Percentiles rank a stretch among this genome's conserved stretches.
Evolutionary conservation across 2,888 invertebrate genomes (phyloP).

Genomic region (Scelioninae gen. 1): DNA sequence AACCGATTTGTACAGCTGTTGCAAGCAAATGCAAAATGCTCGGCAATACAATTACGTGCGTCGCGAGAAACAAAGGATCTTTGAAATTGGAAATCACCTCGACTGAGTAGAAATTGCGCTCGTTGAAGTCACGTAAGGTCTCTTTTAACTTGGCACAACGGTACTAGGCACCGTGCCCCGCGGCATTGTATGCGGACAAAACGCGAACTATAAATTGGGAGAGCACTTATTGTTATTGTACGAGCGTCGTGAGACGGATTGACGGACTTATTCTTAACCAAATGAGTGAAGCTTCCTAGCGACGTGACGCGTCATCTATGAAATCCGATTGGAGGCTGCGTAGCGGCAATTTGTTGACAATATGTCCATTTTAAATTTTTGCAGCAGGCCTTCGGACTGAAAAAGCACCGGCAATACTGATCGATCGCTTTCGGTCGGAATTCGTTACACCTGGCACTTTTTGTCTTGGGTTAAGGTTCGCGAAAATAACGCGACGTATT

Average conservation of each 20-base stretch:
- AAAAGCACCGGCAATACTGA: constrained; percentile 1
- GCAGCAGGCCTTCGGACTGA: no score
- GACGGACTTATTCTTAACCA: constrained; percentile 79
- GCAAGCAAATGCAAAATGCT: no score
- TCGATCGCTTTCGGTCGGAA: constrained; percentile 18
- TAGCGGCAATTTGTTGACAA: constrained; percentile 62
- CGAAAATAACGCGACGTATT: constrained; percentile 77
- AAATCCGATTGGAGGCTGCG: constrained; percentile 23
- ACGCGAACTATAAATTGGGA: constrained; percentile 72
- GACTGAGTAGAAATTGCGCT: constrained; percentile 44
- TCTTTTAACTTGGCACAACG: constrained; percentile 47
- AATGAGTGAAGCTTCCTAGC: constrained; percentile 74
- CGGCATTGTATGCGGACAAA: constrained; percentile 70
- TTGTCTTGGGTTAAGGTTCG: constrained; percentile 57
- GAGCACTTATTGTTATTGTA: constrained; percentile 73
- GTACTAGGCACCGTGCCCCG: constrained; percentile 51
- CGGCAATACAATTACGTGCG: constrained; percentile 8
- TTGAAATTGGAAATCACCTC: background rate
- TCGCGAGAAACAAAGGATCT: constrained; percentile 24
- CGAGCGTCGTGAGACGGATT: constrained; percentile 73
- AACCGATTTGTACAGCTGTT: no score
- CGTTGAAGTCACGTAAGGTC: constrained; percentile 60
- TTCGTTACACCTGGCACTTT: constrained; percentile 34
- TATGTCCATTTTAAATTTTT: constrained; percentile 7
- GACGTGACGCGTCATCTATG: constrained; percentile 68